These are phyloP conservation scores for Drosophila ambigua DNA, from an alignment of 1,140 invertebrate species.

Conservation along the genomic window DNA sequence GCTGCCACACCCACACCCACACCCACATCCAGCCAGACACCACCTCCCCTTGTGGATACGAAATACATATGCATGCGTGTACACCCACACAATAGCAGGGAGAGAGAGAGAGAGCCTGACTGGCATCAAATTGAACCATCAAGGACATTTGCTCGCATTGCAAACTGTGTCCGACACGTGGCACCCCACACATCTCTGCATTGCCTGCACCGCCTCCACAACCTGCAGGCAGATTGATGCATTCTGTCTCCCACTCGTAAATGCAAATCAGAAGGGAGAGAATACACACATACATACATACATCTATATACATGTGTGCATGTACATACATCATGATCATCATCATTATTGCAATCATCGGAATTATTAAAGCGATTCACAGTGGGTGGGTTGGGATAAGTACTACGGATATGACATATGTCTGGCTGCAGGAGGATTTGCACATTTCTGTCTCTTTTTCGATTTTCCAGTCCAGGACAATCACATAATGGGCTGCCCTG, in stretches of 20 bases:
- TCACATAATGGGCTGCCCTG: slow-evolving; percentile 49
- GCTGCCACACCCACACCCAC: slow-evolving; percentile 6
- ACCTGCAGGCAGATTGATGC: slow-evolving; percentile 19
- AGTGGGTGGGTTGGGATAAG: slow-evolving; percentile 29
- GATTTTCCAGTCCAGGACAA: slow-evolving; percentile 26
- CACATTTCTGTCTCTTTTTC: slow-evolving; percentile 4
- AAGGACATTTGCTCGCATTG: slow-evolving; percentile 37
- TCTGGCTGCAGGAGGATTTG: too few relatives aligned
- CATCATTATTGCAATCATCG: slow-evolving; percentile 30
- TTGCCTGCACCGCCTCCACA: neutral
- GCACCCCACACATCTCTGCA: neutral
- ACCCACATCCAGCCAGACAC: slow-evolving; percentile 7
- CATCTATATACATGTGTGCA: neutral
- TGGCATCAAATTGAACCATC: slow-evolving; percentile 42
- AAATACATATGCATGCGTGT: neutral
- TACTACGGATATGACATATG: too few relatives aligned
- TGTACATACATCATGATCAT: slow-evolving; percentile 16
- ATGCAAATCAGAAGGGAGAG: slow-evolving; percentile 30
- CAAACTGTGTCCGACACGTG: slow-evolving; percentile 42
- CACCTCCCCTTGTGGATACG: neutral
- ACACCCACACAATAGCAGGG: too few relatives aligned
- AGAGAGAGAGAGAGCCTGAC: neutral
- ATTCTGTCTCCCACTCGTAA: slow-evolving; percentile 12
- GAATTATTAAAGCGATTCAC: slow-evolving; percentile 25
- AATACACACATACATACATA: neutral